Conservation (phyloP, 1,140 invertebrate genomes). For the Zaprionus kolodkinae region DNA sequence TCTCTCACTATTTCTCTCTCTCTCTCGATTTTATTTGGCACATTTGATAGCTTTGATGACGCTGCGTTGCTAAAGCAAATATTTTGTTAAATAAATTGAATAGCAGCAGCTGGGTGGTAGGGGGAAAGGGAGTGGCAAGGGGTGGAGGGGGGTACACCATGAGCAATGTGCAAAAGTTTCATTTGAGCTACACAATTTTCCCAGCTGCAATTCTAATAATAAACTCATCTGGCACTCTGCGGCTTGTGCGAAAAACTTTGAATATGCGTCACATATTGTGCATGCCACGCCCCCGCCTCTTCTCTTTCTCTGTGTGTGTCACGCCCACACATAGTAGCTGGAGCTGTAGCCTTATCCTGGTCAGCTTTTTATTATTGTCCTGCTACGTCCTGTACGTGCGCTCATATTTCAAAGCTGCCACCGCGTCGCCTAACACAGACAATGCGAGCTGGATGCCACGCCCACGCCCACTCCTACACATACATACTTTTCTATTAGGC, state of each 20-base stretch:
- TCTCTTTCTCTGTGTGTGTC: slow-evolving; percentile 8
- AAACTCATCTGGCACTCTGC: slow-evolving; percentile 41
- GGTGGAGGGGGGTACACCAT: background rate
- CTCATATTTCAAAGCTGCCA: slow-evolving; percentile 72
- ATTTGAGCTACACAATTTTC: slow-evolving; percentile 46
- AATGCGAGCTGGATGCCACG: background rate
- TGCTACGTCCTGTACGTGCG: slow-evolving; percentile 47
- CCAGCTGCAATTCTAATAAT: slow-evolving; percentile 57
- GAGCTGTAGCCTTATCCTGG: slow-evolving; percentile 21
- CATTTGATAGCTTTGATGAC: slow-evolving; percentile 22
- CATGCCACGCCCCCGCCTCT: background rate
- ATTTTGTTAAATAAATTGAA: slow-evolving; percentile 54
- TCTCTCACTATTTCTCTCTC: background rate
- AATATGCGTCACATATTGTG: slow-evolving; percentile 11
- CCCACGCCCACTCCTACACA: background rate
- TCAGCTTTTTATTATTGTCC: slow-evolving; percentile 61
- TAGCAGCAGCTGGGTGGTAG: background rate
- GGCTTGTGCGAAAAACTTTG: slow-evolving; percentile 28
- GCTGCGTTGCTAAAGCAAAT: slow-evolving; percentile 18
- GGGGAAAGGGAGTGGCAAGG: background rate
- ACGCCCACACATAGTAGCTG: slow-evolving; percentile 22
- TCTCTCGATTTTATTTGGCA: slow-evolving; percentile 17
- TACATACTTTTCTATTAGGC: slow-evolving; percentile 33
- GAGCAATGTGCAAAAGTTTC: slow-evolving; percentile 27
- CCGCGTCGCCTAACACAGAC: slow-evolving; percentile 44